phyloP scores from a whole-genome alignment of 2,888 invertebrate species.

The Oasisia sp. region DNA sequence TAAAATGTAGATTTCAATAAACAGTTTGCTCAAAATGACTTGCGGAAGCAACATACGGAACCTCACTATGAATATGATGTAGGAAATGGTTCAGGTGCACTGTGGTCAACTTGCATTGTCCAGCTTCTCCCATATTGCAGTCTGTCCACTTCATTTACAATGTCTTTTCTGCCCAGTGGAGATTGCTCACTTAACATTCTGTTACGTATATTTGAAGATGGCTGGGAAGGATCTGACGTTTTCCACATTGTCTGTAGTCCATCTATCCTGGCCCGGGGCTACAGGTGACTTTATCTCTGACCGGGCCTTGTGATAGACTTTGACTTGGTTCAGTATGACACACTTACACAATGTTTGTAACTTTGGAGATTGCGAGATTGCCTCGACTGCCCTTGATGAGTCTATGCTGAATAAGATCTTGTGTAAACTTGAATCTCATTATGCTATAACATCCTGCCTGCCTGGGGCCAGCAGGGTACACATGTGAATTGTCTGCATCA shows the following conservation, averaged over 20 bases:
- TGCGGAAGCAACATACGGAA: neutral
- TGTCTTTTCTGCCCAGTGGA: neutral
- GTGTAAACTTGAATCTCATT: conserved; percentile 17
- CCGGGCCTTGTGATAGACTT: neutral
- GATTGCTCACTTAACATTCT: neutral
- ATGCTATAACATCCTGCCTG: conserved; percentile 6
- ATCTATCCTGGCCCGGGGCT: neutral
- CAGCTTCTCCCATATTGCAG: neutral
- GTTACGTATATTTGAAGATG: neutral
- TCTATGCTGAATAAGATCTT: neutral
- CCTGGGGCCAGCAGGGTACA: neutral
- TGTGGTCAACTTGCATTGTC: neutral
- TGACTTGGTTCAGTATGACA: neutral
- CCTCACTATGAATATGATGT: neutral
- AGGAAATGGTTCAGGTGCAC: neutral
- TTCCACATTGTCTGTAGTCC: neutral
- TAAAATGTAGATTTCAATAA: too few relatives aligned
- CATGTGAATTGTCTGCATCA: neutral
- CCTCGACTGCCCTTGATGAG: neutral
- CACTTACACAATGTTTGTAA: neutral
- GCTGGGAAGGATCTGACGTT: neutral
- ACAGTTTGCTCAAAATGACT: neutral
- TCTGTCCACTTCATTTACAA: neutral
- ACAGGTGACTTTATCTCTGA: neutral
- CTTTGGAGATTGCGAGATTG: neutral